These are phyloP conservation scores for Merops nubicus DNA, from an alignment of 2,113 vertebrate species.

Conservation along the genomic window DNA sequence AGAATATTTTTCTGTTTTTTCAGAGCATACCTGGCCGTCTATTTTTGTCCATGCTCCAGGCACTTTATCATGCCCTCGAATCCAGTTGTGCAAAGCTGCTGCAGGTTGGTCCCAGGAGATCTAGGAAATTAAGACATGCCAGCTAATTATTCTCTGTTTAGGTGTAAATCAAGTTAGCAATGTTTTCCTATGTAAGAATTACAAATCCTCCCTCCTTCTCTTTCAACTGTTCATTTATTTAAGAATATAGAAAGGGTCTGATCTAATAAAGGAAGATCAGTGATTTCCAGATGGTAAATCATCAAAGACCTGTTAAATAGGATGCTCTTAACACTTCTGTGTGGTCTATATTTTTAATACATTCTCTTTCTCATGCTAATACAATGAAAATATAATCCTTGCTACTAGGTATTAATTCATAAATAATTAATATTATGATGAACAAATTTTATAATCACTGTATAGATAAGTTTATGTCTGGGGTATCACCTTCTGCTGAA, in stretches of 20 bases:
- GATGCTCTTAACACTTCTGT: background rate
- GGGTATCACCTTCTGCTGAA: background rate
- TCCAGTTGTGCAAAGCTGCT: conserved; percentile 92
- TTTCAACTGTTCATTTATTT: background rate
- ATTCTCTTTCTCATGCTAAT: background rate
- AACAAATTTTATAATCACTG: background rate
- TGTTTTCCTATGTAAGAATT: background rate
- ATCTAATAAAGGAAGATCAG: background rate
- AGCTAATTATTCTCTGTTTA: background rate
- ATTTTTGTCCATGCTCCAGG: conserved; percentile 92
- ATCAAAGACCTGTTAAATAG: background rate
- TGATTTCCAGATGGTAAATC: background rate
- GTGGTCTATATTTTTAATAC: background rate
- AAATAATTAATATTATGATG: background rate
- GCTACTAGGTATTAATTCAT: background rate
- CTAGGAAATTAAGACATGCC: conserved; percentile 56
- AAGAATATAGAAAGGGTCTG: background rate
- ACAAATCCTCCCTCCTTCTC: background rate
- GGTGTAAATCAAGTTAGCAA: background rate
- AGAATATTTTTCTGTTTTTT: background rate
- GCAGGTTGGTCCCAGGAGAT: conserved; percentile 88
- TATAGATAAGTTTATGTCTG: background rate
- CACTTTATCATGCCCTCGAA: conserved; percentile 97
- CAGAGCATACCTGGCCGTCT: conserved; percentile 82
- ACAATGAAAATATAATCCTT: background rate